Conservation (phyloP, 1,140 invertebrate species). For the Orussus abietinus region DNA sequence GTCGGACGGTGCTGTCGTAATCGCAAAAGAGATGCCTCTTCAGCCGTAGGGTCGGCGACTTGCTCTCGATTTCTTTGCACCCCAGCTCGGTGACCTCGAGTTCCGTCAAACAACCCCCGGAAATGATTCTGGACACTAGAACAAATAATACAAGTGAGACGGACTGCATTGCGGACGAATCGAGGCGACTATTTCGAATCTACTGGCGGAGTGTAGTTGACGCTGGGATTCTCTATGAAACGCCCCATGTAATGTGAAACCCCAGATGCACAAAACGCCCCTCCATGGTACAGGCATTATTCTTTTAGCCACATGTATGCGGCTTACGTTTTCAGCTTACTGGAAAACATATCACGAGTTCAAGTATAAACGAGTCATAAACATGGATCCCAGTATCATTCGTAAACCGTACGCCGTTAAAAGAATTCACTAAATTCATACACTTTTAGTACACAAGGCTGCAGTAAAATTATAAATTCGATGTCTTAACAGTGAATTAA, state of each 20-base stretch:
- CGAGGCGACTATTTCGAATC: background rate
- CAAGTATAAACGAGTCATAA: background rate
- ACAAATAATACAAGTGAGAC: too few relatives aligned
- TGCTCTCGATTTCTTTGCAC: constrained; percentile 30
- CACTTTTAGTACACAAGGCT: too few relatives aligned
- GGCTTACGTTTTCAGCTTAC: too few relatives aligned
- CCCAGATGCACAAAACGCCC: background rate
- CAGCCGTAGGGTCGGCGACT: constrained; percentile 29
- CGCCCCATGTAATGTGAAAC: background rate
- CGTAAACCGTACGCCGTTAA: background rate
- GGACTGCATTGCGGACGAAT: too few relatives aligned
- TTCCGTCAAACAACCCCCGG: too few relatives aligned
- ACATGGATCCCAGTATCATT: background rate
- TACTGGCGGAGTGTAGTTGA: background rate
- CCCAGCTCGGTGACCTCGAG: too few relatives aligned
- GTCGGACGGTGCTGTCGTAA: constrained; percentile 52
- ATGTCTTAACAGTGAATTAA: too few relatives aligned
- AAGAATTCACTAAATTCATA: too few relatives aligned
- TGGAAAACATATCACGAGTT: background rate
- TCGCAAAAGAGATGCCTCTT: constrained; percentile 52
- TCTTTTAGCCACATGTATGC: too few relatives aligned
- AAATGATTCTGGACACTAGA: too few relatives aligned
- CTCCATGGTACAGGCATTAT: background rate
- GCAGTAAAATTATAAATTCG: too few relatives aligned
- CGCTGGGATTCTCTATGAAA: background rate